Evolutionary conservation across 2,113 vertebrate genomes (phyloP).

Genomic region (Leucosticte australis): DNA sequence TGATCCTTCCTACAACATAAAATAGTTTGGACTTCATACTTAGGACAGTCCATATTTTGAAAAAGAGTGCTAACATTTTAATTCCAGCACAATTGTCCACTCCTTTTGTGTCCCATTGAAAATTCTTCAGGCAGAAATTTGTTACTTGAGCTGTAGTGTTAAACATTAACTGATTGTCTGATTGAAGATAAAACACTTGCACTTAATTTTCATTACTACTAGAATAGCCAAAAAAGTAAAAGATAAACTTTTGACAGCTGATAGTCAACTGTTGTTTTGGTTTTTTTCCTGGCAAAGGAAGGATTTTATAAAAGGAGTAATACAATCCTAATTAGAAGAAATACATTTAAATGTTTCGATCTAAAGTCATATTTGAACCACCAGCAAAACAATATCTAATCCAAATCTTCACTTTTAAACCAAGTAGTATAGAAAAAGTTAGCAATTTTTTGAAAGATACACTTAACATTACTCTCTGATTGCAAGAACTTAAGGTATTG

Average conservation of each 20-base stretch:
- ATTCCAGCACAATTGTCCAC: neutral
- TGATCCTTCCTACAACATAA: neutral
- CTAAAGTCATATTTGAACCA: neutral
- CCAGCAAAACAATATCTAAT: neutral
- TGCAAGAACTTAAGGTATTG: neutral
- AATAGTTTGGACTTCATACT: neutral
- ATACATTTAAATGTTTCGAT: neutral
- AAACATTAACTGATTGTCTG: neutral
- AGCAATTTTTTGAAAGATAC: neutral
- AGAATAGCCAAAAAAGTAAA: neutral
- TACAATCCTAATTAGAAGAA: neutral
- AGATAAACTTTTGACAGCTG: neutral
- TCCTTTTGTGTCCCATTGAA: neutral
- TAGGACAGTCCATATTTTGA: neutral
- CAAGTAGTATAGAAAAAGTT: neutral
- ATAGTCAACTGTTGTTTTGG: fast-evolving
- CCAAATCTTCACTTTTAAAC: neutral
- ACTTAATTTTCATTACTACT: neutral
- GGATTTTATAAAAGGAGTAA: neutral
- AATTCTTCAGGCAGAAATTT: neutral
- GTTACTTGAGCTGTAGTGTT: neutral
- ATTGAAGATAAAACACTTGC: neutral
- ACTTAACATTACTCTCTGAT: neutral
- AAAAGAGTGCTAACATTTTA: neutral
- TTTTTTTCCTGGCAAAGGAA: neutral